Evolutionary conservation across 1,140 invertebrate genomes (phyloP), one percentile per base, ranked within the genome.

Genomic region (Cyrtorhinus lividipennis): DNA sequence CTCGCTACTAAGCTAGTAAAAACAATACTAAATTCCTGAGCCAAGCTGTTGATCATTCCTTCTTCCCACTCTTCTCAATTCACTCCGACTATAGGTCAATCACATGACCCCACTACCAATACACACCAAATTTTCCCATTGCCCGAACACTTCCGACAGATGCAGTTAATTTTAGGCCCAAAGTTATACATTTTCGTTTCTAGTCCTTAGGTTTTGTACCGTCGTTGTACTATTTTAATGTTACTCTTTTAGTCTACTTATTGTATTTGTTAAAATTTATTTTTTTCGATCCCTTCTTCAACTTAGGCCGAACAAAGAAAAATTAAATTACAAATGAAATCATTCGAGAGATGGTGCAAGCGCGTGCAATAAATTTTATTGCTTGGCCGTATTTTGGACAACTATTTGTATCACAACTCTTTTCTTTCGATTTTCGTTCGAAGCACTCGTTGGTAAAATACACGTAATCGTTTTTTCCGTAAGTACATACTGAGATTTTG

Each of bases 191-290:
- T 53, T 53, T 53, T 53, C 48, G 10, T 53, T 53, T 53, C 48
- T 53, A 53, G 48, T 53, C 48, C 48, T 22, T 53, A 53, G 48
- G 48, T 53, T 53, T 53, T 53, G 48, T 53, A 53, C 48, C 48
- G 10, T 53, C 20, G 48, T 53, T 53, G 48, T 53, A 53, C 48
- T n/a, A n/a, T 53, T 22, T 53, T 15, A 53, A 53, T 53, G 48
- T 53, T 53, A 53, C 20, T 38, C 30, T 38, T 38, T 53, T 53
- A 53, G 48, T 53, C 48, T 53, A 53, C 48, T 10, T 53, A 53
- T 53, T 53, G 48, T 53, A 53, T 53, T 53, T 53, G 48, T 53
- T 53, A 53, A 13, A 53, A 15, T 53, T 5, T 20, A 8, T 53
- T 53, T 15, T 10, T 53, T 53, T 53, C 10, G 48, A 12, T 53